phyloP scores from a whole-genome alignment of 1,140 invertebrate species.

The Achatina immaculata region DNA sequence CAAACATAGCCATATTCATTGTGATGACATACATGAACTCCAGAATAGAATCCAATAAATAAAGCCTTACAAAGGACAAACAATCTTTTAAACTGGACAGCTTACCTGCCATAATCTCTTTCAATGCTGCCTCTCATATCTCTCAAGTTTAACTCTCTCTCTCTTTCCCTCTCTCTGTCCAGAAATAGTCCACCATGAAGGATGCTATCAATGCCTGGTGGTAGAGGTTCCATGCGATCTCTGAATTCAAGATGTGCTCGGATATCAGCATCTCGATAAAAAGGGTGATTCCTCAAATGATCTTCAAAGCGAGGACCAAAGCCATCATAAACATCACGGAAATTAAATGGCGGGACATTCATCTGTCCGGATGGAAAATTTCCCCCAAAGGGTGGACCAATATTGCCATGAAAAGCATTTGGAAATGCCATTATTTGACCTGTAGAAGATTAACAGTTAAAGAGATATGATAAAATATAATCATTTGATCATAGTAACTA shows the following conservation, averaged over 20 bases:
- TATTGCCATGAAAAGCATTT: neutral
- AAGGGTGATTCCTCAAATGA: neutral
- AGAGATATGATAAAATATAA: too few species aligned
- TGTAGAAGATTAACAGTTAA: too few species aligned
- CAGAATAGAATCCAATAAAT: too few species aligned
- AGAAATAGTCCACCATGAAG: neutral
- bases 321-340: neutral
- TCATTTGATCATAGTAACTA: too few species aligned
- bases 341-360: neutral
- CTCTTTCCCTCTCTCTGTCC: conserved; percentile 12
- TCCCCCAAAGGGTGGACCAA: conserved; percentile 6
- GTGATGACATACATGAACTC: too few species aligned
- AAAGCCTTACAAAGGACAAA: too few species aligned
- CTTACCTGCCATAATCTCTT: conserved; percentile 26
- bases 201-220: conserved; percentile 25
- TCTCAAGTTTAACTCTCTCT: conserved; percentile 29
- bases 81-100: too few species aligned
- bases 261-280: neutral
- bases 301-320: conserved; percentile 10
- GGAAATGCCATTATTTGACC: neutral
- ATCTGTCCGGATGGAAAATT: neutral
- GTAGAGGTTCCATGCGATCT: conserved; percentile 11
- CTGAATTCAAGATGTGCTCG: neutral
- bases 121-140: conserved; percentile 28
- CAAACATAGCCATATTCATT: too few species aligned